A percentile compares a stretch with the other conserved stretches of the same genome.
phyloP scores from a whole-genome alignment of 2,113 vertebrate genomes.

The Oriolus oriolus region DNA sequence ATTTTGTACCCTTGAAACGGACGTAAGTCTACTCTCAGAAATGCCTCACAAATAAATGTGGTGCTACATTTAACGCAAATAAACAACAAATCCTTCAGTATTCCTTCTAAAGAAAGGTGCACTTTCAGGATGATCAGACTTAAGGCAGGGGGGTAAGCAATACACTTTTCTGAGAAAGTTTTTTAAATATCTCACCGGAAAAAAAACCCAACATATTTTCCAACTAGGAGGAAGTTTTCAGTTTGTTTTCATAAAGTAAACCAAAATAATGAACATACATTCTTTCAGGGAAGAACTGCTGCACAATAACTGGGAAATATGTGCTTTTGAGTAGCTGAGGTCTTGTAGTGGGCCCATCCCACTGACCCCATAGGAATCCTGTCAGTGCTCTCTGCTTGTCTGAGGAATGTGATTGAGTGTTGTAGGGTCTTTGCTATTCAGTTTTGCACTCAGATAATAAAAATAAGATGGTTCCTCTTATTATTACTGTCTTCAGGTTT shows the following conservation, averaged over 20 bases:
- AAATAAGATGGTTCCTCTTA: not conserved
- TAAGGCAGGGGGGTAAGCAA: not conserved
- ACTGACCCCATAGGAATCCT: not conserved
- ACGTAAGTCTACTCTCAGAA: not conserved
- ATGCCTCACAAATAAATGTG: not conserved
- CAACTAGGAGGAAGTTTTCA: not conserved
- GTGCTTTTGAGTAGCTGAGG: not conserved
- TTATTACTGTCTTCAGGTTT: not conserved
- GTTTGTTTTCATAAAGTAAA: not conserved
- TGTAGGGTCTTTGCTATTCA: not conserved
- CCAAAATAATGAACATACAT: not conserved
- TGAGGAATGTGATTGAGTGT: not conserved
- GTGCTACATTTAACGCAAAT: not conserved
- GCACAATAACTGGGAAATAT: not conserved
- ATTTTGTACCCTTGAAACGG: not conserved
- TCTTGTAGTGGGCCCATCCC: not conserved
- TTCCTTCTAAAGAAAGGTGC: not conserved
- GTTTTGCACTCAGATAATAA: not conserved
- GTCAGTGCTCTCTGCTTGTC: not conserved
- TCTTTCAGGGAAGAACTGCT: not conserved
- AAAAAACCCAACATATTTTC: not conserved
- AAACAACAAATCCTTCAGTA: not conserved
- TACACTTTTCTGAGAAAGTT: not conserved
- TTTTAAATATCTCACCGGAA: not conserved
- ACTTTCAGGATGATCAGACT: not conserved